phyloP scores from a whole-genome alignment of 2,113 vertebrate genomes.

The Campylomormyrus tamandua region DNA sequence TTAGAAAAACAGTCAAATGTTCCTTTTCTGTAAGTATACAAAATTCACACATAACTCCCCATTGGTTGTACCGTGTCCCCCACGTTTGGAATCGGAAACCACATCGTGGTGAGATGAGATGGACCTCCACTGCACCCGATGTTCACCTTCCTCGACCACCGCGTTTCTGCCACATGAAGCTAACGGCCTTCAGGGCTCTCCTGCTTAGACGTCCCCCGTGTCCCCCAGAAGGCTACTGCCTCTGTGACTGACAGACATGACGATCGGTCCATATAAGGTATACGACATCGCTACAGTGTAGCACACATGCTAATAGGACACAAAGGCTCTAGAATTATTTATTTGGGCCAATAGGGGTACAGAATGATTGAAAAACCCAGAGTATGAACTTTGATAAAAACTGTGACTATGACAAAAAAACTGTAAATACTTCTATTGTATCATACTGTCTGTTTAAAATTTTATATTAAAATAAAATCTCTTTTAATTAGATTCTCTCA shows the following conservation, averaged over 20 bases:
- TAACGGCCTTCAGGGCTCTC: neutral
- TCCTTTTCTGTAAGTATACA: constrained; percentile 55
- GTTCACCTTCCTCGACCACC: neutral
- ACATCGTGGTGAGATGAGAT: constrained; percentile 46
- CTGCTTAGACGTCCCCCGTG: neutral
- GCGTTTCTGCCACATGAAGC: neutral
- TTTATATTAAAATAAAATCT: neutral
- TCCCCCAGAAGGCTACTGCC: neutral
- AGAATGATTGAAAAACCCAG: neutral
- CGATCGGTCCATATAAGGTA: neutral
- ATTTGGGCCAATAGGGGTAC: neutral
- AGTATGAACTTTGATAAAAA: neutral
- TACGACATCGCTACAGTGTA: neutral
- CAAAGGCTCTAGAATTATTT: neutral
- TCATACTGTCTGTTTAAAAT: neutral
- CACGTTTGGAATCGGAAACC: constrained; percentile 38
- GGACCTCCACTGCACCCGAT: neutral
- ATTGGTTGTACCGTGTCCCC: constrained; percentile 29
- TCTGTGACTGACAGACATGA: neutral
- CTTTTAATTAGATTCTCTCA: neutral
- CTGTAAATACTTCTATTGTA: neutral
- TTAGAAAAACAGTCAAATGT: constrained; percentile 64
- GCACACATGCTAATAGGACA: neutral
- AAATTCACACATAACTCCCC: constrained; percentile 64
- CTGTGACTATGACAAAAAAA: neutral